Evolutionary conservation across 2,888 invertebrate species (phyloP).

Genomic region (Acronicta psi): DNA sequence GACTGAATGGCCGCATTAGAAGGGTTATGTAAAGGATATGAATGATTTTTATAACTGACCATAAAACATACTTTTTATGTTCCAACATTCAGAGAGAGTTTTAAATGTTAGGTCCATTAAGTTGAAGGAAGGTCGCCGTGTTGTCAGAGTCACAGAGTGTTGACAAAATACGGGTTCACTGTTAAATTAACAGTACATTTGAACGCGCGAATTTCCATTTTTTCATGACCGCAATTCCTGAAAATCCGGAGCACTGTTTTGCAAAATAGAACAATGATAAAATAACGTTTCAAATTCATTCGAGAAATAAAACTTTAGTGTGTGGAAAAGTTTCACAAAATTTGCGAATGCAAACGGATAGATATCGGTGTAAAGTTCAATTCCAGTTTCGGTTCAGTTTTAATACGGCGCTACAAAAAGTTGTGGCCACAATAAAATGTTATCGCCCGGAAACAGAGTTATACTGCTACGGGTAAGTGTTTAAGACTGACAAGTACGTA

Average conservation of each 20-base stretch:
- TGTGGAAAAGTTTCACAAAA: conserved; percentile 44
- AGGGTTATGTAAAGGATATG: conserved; percentile 19
- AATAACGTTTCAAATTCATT: conserved; percentile 35
- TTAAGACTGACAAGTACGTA: conserved; percentile 16
- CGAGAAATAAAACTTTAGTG: conserved; percentile 53
- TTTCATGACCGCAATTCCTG: conserved; percentile 25
- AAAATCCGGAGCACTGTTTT: conserved; percentile 12
- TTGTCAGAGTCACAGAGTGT: conserved; percentile 6
- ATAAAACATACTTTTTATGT: conserved; percentile 31
- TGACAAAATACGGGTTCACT: conserved; percentile 13
- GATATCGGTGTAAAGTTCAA: conserved; percentile 23
- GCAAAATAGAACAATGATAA: conserved; percentile 51
- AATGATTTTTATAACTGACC: conserved; percentile 24
- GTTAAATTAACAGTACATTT: conserved; percentile 20
- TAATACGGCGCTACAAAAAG: conserved; percentile 39
- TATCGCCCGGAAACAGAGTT: conserved; percentile 30
- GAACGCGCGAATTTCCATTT: conserved; percentile 15
- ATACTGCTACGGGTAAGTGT: conserved; percentile 21
- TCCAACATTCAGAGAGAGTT: conserved; percentile 17
- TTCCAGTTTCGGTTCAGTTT: conserved; percentile 13
- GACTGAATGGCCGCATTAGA: conserved; percentile 8
- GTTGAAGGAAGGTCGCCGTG: conserved; percentile 10
- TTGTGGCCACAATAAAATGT: conserved; percentile 42
- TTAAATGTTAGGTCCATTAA: conserved; percentile 40
- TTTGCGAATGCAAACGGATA: conserved; percentile 28